phyloP scores from a whole-genome alignment of 1,140 invertebrate genomes.

The Sminthurinus signatus region DNA sequence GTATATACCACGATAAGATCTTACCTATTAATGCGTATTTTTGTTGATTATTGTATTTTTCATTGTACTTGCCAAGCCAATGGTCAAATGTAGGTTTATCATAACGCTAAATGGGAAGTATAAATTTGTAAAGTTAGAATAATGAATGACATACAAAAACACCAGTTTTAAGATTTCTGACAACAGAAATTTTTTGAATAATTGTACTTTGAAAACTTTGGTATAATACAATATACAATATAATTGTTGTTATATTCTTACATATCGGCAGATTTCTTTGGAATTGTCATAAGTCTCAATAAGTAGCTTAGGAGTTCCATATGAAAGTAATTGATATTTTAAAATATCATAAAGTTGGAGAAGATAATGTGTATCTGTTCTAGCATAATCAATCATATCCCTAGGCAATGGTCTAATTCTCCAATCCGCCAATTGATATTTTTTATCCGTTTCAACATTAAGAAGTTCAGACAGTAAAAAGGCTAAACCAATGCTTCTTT shows the following conservation, averaged over 20 bases:
- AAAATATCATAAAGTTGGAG: constrained; percentile 83
- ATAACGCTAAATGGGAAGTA: too few relatives aligned
- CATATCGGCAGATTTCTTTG: constrained; percentile 57
- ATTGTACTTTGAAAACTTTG: too few relatives aligned
- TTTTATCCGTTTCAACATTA: constrained; percentile 37
- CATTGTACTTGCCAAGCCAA: constrained; percentile 58
- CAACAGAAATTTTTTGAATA: too few relatives aligned
- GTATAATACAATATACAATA: too few relatives aligned
- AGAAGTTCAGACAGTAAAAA: constrained; percentile 64
- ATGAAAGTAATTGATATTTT: constrained; percentile 65
- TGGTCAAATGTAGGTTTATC: constrained; percentile 56
- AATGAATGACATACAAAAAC: too few relatives aligned
- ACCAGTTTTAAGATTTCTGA: neutral
- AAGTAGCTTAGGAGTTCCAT: constrained; percentile 63
- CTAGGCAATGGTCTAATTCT: constrained; percentile 74
- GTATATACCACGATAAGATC: too few relatives aligned
- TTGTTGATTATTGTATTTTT: constrained; percentile 77
- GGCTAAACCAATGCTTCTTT: constrained; percentile 72
- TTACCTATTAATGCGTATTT: constrained; percentile 71
- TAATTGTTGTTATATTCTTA: too few relatives aligned
- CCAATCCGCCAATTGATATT: constrained; percentile 39
- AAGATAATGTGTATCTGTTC: constrained; percentile 91
- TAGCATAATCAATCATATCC: constrained; percentile 78
- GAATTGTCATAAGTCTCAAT: constrained; percentile 62
- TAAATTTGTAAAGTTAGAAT: too few relatives aligned